These are phyloP conservation scores for Neodiprion pinetum DNA, from an alignment of 1,140 invertebrate genomes.

Conservation along the genomic window DNA sequence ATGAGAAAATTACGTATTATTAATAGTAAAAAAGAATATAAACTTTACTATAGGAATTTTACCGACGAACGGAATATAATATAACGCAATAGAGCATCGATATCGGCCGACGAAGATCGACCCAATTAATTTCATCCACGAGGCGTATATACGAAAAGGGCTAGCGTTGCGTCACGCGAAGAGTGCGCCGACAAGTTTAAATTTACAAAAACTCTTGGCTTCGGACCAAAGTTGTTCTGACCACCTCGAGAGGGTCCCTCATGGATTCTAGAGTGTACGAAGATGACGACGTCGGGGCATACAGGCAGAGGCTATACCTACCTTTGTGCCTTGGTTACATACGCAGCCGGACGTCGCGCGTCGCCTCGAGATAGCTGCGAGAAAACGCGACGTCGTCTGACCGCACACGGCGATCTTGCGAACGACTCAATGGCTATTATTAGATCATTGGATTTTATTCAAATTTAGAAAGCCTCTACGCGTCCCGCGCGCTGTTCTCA, in stretches of 20 bases:
- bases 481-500: no score
- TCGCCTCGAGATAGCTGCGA: background rate
- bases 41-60: no score
- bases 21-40: no score
- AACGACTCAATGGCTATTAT: background rate
- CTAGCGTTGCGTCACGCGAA: background rate
- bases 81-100: no score
- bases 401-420: conserved; percentile 6
- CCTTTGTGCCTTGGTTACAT: no score
- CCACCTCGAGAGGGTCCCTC: background rate
- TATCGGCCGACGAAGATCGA: background rate
- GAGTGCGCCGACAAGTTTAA: background rate
- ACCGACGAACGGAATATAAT: no score
- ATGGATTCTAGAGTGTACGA: no score
- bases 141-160: background rate
- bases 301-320: no score
- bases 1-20: no score
- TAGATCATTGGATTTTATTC: background rate
- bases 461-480: background rate
- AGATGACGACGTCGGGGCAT: no score
- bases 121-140: background rate
- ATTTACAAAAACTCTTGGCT: background rate
- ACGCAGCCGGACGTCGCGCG: no score
- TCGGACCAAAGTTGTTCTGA: background rate
- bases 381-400: background rate